Evolutionary conservation across 2,113 vertebrate species (phyloP), one percentile per base, ranked within the genome.

Genomic region (Varanus salvator): DNA sequence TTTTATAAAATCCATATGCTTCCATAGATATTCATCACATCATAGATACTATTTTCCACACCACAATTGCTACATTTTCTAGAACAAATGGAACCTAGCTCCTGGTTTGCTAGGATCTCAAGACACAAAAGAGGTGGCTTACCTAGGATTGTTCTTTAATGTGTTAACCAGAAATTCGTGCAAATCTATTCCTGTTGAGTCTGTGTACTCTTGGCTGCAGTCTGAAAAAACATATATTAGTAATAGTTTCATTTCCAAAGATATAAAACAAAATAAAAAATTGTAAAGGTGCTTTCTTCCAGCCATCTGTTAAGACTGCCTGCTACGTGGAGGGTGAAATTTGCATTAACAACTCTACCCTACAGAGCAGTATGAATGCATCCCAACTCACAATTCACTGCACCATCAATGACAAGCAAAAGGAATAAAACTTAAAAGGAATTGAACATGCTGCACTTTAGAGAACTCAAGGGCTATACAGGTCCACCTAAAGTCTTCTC

Each of bases 131-230:
- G 38, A 1, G 78, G 88, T 89, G 86, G 94, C 97, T 91, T 97
- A 98, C 98, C 98, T 98, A 96, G 98, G 98, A 96, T 99, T 99
- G 95, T 98, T 99, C 97, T 99, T 99, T 92, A 99, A 97, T 1
- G 98, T 99, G 88, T 98, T 98, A 84, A 98, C 96, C 93, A 99
- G 98, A 96, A 99, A 99, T 95, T 98, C 98, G 34, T 99, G 98
- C 91, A 99, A 97, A 96, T 99, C 98, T 95, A 99, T 98, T 94
- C 99, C 99, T 54, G 99, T 99, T 89, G 99, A 99, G 95, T 99
- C 99, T 0, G 98, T 99, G 93, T 99, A 99, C 93, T 99, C 99
- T 95, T 98, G 96, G 93, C 98, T 98, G 96, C 97, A 97, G 96
- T 99, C 99, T 99, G 97, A 95, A 97, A 97, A 90, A 96, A 54